phyloP scores from a whole-genome alignment of 2,888 invertebrate genomes.

The Cephus rjabovi region DNA sequence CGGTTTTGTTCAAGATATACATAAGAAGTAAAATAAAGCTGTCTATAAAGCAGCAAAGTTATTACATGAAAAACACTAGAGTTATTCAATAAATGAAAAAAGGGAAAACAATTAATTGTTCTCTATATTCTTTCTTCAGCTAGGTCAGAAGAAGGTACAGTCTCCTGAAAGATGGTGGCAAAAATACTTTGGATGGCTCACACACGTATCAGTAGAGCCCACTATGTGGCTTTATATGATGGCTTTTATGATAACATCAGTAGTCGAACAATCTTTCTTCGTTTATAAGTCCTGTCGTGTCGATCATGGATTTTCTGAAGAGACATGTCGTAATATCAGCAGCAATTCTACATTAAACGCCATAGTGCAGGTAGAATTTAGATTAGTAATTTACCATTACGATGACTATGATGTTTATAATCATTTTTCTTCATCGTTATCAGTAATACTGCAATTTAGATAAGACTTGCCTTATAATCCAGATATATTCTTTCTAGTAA shows the following conservation, averaged over 20 bases:
- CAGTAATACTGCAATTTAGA: background rate
- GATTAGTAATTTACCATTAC: background rate
- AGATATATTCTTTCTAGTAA: background rate
- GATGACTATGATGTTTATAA: background rate
- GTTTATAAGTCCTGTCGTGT: slow-evolving; percentile 82
- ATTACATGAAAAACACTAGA: background rate
- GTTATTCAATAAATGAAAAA: background rate
- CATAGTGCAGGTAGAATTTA: slow-evolving; percentile 74
- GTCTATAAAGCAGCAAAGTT: background rate
- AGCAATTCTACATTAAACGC: slow-evolving; percentile 71
- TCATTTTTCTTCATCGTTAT: background rate
- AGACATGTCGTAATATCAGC: slow-evolving; percentile 76
- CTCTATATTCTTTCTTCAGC: background rate
- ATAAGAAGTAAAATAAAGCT: background rate
- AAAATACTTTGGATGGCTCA: slow-evolving; percentile 47
- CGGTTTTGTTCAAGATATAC: background rate
- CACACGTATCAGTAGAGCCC: slow-evolving; percentile 82
- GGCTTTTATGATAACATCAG: slow-evolving; percentile 84
- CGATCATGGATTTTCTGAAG: slow-evolving; percentile 76
- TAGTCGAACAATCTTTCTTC: slow-evolving; percentile 84
- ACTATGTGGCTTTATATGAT: slow-evolving; percentile 91
- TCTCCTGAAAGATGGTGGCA: slow-evolving; percentile 9
- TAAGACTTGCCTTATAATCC: background rate
- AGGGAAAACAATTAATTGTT: background rate
- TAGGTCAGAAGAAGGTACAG: background rate